Conservation (phyloP, 1,140 invertebrate species). For the Trichonephila inaurata region DNA sequence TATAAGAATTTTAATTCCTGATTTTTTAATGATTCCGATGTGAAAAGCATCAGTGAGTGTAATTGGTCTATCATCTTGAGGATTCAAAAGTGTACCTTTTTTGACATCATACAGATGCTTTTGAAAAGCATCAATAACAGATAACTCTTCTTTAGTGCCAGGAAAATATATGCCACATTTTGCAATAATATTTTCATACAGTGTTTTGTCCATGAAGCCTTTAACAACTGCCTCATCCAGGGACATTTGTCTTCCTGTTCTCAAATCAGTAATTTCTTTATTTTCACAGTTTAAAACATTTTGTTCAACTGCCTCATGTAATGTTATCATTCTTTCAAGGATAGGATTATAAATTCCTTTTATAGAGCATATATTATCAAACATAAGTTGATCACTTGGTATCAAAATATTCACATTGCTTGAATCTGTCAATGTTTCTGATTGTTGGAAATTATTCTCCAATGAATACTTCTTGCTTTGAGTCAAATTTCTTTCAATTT, state of each 20-base stretch:
- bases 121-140: slow-evolving; percentile 93
- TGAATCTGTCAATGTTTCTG: not conserved
- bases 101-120: slow-evolving; percentile 93
- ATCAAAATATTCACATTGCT: not conserved
- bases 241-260: slow-evolving; percentile 89
- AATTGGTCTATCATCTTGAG: slow-evolving; percentile 85
- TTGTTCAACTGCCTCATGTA: slow-evolving; percentile 82
- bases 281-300: slow-evolving; percentile 78
- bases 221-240: slow-evolving; percentile 88
- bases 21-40: slow-evolving; percentile 81
- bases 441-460: not conserved
- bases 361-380: not conserved
- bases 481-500: not conserved
- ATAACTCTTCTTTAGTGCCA: slow-evolving; percentile 89
- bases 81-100: slow-evolving; percentile 84
- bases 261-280: slow-evolving; percentile 86
- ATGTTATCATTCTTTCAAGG: slow-evolving; percentile 80
- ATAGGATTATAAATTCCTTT: slow-evolving; percentile 82
- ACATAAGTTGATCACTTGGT: not conserved
- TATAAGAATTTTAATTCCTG: slow-evolving; percentile 74
- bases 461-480: not conserved
- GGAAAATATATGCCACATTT: slow-evolving; percentile 92
- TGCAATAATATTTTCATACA: slow-evolving; percentile 49
- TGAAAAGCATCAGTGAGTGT: slow-evolving; percentile 90
- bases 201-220: slow-evolving; percentile 87